Evolutionary conservation across 2,113 vertebrate species (phyloP).

Genomic region (Plecotus auritus): DNA sequence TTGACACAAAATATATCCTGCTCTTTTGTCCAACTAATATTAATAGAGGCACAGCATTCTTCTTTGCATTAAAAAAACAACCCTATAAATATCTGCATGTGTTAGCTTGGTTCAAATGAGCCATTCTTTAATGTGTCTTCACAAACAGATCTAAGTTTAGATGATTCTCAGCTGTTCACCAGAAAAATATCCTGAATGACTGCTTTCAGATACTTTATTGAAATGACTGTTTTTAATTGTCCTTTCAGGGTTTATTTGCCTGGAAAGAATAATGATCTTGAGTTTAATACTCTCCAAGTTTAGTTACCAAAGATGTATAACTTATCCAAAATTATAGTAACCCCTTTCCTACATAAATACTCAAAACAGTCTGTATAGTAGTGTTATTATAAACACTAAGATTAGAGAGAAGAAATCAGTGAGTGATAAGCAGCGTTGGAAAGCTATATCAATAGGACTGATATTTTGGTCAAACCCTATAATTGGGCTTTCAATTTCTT

Average conservation of each 20-base stretch:
- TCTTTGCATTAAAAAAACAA: constrained; percentile 10
- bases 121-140: constrained; percentile 10
- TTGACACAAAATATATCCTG: constrained; percentile 31
- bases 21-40: constrained; percentile 13
- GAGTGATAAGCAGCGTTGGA: background rate
- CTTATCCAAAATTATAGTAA: background rate
- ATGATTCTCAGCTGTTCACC: constrained; percentile 21
- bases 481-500: no score
- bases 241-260: background rate
- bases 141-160: constrained; percentile 19
- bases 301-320: background rate
- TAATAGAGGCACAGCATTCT: background rate
- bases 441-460: background rate
- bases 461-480: background rate
- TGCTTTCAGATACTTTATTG: background rate
- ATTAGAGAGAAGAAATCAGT: background rate
- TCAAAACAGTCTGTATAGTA: background rate
- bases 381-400: background rate
- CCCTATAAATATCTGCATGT: constrained; percentile 2
- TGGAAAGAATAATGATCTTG: background rate
- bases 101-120: background rate
- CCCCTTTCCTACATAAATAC: background rate
- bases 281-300: background rate
- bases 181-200: background rate
- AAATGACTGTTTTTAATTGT: constrained; percentile 2